Conservation (phyloP, 2,113 vertebrate species). For the Garra rufa region DNA sequence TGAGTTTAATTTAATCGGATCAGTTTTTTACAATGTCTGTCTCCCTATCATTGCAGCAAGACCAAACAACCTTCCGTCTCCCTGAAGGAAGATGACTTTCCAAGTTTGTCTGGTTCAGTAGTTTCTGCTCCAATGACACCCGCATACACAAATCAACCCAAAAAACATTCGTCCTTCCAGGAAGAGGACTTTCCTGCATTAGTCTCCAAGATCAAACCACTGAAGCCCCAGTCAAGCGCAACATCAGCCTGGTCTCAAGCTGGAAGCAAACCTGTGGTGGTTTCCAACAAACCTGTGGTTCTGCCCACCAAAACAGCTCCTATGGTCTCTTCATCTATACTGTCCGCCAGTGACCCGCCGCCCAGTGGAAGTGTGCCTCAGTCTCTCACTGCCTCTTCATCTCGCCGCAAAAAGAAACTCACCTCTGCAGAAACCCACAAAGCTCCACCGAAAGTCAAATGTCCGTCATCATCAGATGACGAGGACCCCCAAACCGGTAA, state of each 20-base stretch:
- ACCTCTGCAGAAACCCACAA: conserved; percentile 66
- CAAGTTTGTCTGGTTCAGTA: conserved; percentile 81
- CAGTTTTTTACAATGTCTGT: background rate
- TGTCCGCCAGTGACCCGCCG: conserved; percentile 43
- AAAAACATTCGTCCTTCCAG: conserved; percentile 83
- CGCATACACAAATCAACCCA: conserved; percentile 75
- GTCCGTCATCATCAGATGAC: conserved; percentile 65
- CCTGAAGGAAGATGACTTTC: conserved; percentile 95
- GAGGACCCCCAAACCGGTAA: conserved; percentile 68
- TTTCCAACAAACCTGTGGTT: conserved; percentile 69
- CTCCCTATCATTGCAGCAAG: conserved; percentile 55
- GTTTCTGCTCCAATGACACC: conserved; percentile 74
- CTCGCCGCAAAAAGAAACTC: conserved; percentile 79
- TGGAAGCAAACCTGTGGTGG: conserved; percentile 74
- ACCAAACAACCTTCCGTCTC: conserved; percentile 67
- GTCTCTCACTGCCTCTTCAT: conserved; percentile 60
- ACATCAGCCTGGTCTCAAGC: conserved; percentile 85
- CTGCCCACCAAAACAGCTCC: conserved; percentile 58
- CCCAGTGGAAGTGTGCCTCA: conserved; percentile 59
- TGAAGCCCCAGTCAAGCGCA: conserved; percentile 72
- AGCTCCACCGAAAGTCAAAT: conserved; percentile 66
- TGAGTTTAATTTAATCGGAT: background rate
- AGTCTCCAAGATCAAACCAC: conserved; percentile 83
- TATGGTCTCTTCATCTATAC: conserved; percentile 47
- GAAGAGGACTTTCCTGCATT: conserved; percentile 97